These are phyloP conservation scores for Galagoides demidoff DNA, from an alignment of 2,797 vertebrate species.

Conservation along the genomic window DNA sequence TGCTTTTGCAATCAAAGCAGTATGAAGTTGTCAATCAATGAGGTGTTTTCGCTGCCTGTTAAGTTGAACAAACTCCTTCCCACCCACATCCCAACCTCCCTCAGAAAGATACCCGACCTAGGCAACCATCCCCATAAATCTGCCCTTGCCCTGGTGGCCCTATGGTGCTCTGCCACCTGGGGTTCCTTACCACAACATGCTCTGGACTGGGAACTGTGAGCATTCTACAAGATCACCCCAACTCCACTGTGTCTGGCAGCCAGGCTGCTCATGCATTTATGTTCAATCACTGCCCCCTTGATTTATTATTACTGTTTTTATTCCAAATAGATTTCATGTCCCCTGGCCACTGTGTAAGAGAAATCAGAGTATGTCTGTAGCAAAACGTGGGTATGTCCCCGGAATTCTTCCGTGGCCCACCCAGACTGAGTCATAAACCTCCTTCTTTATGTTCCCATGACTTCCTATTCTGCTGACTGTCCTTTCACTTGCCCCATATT, in stretches of 20 bases:
- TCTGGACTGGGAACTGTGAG: not conserved
- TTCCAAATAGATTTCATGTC: constrained; percentile 2
- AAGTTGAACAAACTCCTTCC: not conserved
- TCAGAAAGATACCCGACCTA: not conserved
- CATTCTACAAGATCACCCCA: not conserved
- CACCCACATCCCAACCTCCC: not conserved
- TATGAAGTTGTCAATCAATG: not conserved
- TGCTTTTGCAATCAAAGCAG: constrained; percentile 17
- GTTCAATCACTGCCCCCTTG: not conserved
- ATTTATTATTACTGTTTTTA: not conserved
- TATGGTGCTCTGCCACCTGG: not conserved
- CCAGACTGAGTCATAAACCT: not conserved
- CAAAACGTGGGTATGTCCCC: not conserved
- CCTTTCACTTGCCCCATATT: not conserved
- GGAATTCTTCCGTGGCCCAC: not conserved
- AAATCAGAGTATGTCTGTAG: not conserved
- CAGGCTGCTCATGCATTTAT: not conserved
- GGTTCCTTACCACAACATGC: not conserved
- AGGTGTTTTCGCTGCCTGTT: not conserved
- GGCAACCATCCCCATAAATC: not conserved
- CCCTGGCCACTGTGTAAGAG: not conserved
- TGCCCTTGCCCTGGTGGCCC: not conserved
- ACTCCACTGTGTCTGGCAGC: too few species aligned
- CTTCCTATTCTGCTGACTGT: not conserved
- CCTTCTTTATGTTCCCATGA: not conserved